These are phyloP conservation scores for Neotoma lepida DNA, from an alignment of 2,113 vertebrate genomes.

Conservation along the genomic window DNA sequence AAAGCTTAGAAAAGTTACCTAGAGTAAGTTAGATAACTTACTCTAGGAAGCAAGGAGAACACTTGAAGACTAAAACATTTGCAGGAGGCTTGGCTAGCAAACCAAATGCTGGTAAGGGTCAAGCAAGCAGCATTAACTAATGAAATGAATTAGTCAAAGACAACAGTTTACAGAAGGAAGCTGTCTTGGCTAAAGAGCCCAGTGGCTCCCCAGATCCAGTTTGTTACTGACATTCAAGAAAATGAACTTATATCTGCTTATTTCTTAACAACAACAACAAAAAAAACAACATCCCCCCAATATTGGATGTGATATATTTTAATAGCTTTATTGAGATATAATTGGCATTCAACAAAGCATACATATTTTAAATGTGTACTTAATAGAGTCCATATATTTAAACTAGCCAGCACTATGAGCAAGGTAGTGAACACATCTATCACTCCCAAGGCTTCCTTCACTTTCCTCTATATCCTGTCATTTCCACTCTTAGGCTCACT, in stretches of 20 bases:
- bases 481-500: background rate
- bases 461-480: background rate
- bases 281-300: background rate
- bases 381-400: background rate
- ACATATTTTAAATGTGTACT: background rate
- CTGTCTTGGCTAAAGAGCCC: background rate
- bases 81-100: background rate
- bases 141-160: background rate
- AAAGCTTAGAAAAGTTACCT: background rate
- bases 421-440: background rate
- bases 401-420: background rate
- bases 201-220: background rate
- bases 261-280: background rate
- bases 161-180: background rate
- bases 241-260: background rate
- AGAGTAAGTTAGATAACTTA: constrained; percentile 7
- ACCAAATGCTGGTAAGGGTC: background rate
- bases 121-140: background rate
- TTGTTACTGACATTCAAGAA: background rate
- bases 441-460: background rate
- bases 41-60: constrained; percentile 25
- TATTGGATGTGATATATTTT: background rate
- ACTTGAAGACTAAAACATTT: constrained; percentile 9
- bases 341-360: background rate
- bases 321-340: background rate